A percentile compares a stretch with the other conserved stretches of the same genome.
Evolutionary conservation across 2,797 vertebrate species (phyloP).

Genomic region (Tauraco hartlaubi): DNA sequence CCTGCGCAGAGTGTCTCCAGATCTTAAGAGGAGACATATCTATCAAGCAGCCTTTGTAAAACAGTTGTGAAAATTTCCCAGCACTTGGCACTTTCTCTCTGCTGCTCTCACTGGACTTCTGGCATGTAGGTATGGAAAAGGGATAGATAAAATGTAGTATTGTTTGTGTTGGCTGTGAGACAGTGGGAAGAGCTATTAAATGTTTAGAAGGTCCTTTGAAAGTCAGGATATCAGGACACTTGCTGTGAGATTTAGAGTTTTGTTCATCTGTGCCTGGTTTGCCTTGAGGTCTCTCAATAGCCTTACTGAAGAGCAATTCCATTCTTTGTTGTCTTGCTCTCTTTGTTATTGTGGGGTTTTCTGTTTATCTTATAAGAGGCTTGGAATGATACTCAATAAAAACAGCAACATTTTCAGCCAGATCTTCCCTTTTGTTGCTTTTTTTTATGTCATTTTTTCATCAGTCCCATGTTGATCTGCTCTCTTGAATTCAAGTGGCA

Average conservation of each 20-base stretch:
- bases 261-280: constrained; percentile 1
- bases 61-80: constrained; percentile 23
- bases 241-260: constrained; percentile 30
- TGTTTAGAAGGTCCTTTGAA: constrained; percentile 43
- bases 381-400: not conserved
- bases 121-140: constrained; percentile 16
- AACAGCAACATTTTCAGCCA: not conserved
- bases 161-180: constrained; percentile 28
- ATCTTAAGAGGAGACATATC: not conserved
- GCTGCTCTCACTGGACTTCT: constrained; percentile 39
- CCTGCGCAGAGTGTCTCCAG: constrained; percentile 13
- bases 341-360: not conserved
- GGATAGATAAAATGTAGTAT: not conserved
- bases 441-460: not conserved
- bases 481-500: not conserved
- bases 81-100: not conserved
- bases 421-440: not conserved
- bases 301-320: not conserved
- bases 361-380: not conserved
- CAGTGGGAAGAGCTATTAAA: constrained; percentile 33
- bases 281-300: not conserved
- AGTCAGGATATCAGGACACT: constrained; percentile 20
- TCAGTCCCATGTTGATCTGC: not conserved
- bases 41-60: constrained; percentile 35
- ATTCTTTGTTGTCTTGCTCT: constrained; percentile 17